These are phyloP conservation scores for Lycia hirtaria DNA, from an alignment of 2,888 invertebrate genomes.

Conservation along the genomic window DNA sequence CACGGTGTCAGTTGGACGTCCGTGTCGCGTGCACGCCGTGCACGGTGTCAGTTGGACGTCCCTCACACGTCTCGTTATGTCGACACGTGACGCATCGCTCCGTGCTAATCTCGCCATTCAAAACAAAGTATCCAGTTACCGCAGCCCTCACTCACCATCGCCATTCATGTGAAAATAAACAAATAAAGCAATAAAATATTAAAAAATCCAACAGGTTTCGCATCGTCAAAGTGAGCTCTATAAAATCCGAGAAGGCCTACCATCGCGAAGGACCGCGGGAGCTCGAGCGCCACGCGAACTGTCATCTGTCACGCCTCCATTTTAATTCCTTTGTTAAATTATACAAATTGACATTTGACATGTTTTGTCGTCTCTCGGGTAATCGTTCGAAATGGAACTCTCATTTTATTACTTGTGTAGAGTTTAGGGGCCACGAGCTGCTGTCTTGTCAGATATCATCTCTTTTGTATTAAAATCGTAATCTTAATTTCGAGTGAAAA, in stretches of 20 bases:
- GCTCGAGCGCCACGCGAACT: conserved; percentile 57
- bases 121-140: conserved; percentile 69
- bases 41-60: conserved; percentile 70
- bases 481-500: conserved; percentile 4
- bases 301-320: conserved; percentile 77
- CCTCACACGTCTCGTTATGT: conserved; percentile 76
- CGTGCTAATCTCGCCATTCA: conserved; percentile 64
- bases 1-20: conserved; percentile 70
- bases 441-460: conserved; percentile 34
- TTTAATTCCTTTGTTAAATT: conserved; percentile 79
- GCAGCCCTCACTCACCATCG: conserved; percentile 21
- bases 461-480: conserved; percentile 17
- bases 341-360: conserved; percentile 81
- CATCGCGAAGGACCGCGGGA: conserved; percentile 30
- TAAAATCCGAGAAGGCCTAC: conserved; percentile 43
- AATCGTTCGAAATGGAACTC: conserved; percentile 73
- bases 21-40: conserved; percentile 75
- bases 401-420: conserved; percentile 69
- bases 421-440: conserved; percentile 49
- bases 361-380: conserved; percentile 80
- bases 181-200: conserved; percentile 48
- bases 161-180: conserved; percentile 48
- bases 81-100: conserved; percentile 57
- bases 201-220: conserved; percentile 50
- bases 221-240: conserved; percentile 29